Evolutionary conservation across 2,113 vertebrate genomes (phyloP), one percentile per base, ranked within the genome.

Genomic region (Corythaeola cristata): DNA sequence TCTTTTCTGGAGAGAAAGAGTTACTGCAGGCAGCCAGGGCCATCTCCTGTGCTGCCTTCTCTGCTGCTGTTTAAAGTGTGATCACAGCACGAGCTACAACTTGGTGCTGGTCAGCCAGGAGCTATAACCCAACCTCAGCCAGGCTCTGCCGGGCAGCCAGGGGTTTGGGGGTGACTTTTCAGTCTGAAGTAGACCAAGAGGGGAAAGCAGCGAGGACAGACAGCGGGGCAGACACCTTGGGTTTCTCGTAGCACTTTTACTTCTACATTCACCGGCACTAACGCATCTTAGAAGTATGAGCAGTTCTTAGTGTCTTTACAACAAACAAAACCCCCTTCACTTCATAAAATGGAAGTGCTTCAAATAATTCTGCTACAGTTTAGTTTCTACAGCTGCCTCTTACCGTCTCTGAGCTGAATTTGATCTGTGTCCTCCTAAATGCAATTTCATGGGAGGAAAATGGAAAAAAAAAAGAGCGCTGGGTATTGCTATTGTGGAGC

Each of bases 141-240:
- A 24, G 49, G 49, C 22, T 63, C 59, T 55, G 75, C 35, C 3
- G 4, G 15, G 59, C 71, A 62, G 5, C 35, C 7, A 4, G 32
- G 33, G n/a, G 8, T 1, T 26, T 8, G 33, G 35, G 44, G 14
- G 5, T 8, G 41, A 26, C 33, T 55, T 12, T 8, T 22, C 8
- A 15, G 44, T 32, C 26, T 10, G 11, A 8, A 44, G n/a, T 23
- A 88, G 71, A 55, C 26, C 39, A 37, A 5, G 44, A 74, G 55
- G 37, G 50, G 35, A 39, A 27, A 4, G 88, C 33, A 18, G 30
- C 1, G 35, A 50, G 69, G 59, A 26, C 4, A 16, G 62, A 6
- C 6, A 55, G 30, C 32, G 52, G 84, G 59, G 26, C n/a, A 32
- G 2, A 11, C 15, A 6, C 2, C 0, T 2, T 5, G 9, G 5